These are phyloP conservation scores for Neoarius graeffei DNA, from an alignment of 2,113 vertebrate genomes.

Conservation along the genomic window DNA sequence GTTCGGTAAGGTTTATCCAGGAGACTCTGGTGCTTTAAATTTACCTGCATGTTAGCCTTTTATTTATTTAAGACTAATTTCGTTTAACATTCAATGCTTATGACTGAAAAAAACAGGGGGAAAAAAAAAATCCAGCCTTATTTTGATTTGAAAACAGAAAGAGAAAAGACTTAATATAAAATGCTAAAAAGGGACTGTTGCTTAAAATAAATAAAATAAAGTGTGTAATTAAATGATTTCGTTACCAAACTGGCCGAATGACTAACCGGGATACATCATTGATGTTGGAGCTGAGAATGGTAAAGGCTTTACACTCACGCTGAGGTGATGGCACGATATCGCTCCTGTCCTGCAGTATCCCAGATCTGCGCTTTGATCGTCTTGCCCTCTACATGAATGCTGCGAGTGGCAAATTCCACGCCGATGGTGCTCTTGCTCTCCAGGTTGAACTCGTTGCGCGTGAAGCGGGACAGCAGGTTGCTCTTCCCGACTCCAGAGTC, in stretches of 20 bases:
- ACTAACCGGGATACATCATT: neutral
- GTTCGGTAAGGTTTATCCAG: neutral
- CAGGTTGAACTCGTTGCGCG: constrained; percentile 85
- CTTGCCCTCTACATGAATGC: constrained; percentile 83
- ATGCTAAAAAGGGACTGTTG: no score
- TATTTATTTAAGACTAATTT: neutral
- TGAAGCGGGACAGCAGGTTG: constrained; percentile 85
- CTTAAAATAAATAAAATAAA: neutral
- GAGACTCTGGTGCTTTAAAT: neutral
- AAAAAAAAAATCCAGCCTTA: neutral
- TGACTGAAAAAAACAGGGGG: no score
- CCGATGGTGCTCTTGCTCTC: constrained; percentile 88
- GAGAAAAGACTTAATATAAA: neutral
- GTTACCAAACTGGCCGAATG: neutral
- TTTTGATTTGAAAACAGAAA: neutral
- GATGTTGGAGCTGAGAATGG: neutral
- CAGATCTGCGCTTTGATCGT: constrained; percentile 86
- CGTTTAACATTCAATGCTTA: neutral
- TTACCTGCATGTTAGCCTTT: neutral
- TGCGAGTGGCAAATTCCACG: constrained; percentile 84
- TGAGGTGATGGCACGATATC: constrained; percentile 84
- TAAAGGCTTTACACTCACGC: constrained; percentile 74
- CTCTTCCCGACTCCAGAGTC: constrained; percentile 87
- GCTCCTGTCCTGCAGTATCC: constrained; percentile 85
- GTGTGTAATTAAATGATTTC: neutral